Base-by-base conservation (phyloP, 1,140 invertebrate genomes). In the Platorchestia sp. region DNA sequence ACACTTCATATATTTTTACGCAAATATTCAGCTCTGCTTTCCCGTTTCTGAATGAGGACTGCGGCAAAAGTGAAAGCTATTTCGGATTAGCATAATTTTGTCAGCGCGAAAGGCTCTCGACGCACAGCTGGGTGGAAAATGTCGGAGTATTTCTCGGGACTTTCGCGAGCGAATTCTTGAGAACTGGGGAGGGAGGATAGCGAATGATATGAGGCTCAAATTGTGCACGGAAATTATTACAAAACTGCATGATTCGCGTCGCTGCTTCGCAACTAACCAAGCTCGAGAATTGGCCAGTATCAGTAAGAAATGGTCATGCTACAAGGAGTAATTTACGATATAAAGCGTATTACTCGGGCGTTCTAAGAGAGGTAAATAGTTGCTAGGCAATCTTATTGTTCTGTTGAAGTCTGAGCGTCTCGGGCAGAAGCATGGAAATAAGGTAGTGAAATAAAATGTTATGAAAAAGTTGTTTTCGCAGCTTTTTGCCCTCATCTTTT, bases 21-120 rank as follows among this genome's bases (percentile, higher is more conserved):
- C 59, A 75, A 75, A 75, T 75, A 3, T 75, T 75, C 59, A 75
- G 59, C 7, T 10, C 59, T 75, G 59, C 59, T 22, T 75, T 75
- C 59, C 59, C 59, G 59, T 75, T 75, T 36, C 59, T 75, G 27
- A 75, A 75, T 27, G 59, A 75, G 27, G 59, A 75, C 59, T 75
- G 59, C 14, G 27, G 59, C 59, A 75, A 75, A 75, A 75, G 59
- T 75, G 59, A 75, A 75, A 75, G 59, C 59, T 75, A 75, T 75
- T 75, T 75, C 59, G 59, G 59, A 75, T 75, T 75, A 75, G 36
- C 59, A 75, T 75, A 75, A 75, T 75, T 75, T 75, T 75, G 59
- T 75, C 59, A 75, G 59, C 59, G 36, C 27, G 59, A 75, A 75
- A 75, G 47, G 59, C 59, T 75, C 59, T 75, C 27, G 59, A 75